Base-by-base conservation (phyloP, 2,797 vertebrate genomes). In the Manis crassicaudata region DNA sequence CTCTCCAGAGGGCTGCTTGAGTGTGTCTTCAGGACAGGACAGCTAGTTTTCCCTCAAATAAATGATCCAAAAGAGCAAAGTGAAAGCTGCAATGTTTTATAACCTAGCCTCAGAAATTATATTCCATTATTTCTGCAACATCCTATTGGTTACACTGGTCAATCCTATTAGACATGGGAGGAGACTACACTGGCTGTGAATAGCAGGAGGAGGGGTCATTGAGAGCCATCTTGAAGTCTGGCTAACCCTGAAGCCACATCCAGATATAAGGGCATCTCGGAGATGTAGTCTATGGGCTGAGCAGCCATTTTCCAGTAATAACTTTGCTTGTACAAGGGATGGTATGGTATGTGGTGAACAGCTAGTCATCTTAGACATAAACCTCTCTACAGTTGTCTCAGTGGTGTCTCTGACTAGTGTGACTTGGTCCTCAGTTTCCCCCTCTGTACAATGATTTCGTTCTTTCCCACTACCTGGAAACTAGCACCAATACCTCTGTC, bases 381-480 rank as follows among this genome's bases (percentile, higher is more conserved):
- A 35, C 5, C 43, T 54, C 50, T 60, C 67, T 50, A 63, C 46
- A 56, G 27, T 58, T 63, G 27, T 79, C 23, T 91, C n/a, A 67
- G 52, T 85, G 92, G 23, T 63, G 14, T 50, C 18, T 62, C 68
- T 77, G 73, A 67, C 40, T 88, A 52, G 0, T 68, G 37, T 73
- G 65, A 35, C 2, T 32, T n/a, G 7, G 8, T 75, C 32, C 52
- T 79, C n/a, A 46, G 40, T 37, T 68, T 84, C 50, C 7, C 25
- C 40, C 40, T 52, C 20, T 73, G 4, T 21, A 40, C 32, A 58
- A n/a, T 50, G 35, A 79, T 1, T 23, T 67, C 73, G 18, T 46
- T 87, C 60, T 81, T 68, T 87, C 35, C 35, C 58, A 21, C 35
- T 83, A 27, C 50, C 60, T 95, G 16, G 52, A 89, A 96, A 94